Evolutionary conservation across 2,113 vertebrate species (phyloP).

Genomic region (Tachycineta bicolor): DNA sequence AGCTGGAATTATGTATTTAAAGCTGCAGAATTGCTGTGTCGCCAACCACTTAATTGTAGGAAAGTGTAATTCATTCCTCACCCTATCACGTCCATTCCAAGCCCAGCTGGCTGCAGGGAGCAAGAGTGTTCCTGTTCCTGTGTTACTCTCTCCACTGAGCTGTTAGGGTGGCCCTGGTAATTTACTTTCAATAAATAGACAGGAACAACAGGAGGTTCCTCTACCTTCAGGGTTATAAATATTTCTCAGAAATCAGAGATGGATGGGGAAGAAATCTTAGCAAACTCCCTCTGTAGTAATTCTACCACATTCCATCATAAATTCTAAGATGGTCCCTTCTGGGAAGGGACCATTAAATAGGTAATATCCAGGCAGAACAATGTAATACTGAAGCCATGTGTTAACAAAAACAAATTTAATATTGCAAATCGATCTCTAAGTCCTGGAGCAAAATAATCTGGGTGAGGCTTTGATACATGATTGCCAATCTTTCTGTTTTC

Average conservation of each 20-base stretch:
- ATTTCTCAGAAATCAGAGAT: constrained; percentile 10
- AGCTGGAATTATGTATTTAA: neutral
- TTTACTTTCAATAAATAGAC: constrained; percentile 27
- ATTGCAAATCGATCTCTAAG: neutral
- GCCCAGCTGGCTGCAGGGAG: neutral
- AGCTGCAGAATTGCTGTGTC: neutral
- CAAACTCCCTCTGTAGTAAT: constrained; percentile 6
- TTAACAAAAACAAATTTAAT: constrained; percentile 36
- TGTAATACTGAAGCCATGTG: neutral
- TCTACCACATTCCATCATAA: neutral
- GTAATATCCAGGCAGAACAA: neutral
- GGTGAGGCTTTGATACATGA: neutral
- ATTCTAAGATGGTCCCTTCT: neutral
- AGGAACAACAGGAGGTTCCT: constrained; percentile 39
- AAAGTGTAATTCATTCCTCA: neutral
- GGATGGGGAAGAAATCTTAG: constrained; percentile 2
- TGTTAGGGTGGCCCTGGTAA: constrained; percentile 28
- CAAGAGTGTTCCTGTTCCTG: neutral
- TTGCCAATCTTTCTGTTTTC: constrained; percentile 37
- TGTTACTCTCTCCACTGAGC: neutral
- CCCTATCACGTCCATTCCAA: neutral
- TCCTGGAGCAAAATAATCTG: constrained; percentile 14
- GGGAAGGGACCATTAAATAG: constrained; percentile 9
- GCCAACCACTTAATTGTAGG: neutral
- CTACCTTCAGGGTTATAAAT: constrained; percentile 10